These are phyloP conservation scores for Pogonus chalceus DNA, from an alignment of 1,140 invertebrate species.

Conservation along the genomic window DNA sequence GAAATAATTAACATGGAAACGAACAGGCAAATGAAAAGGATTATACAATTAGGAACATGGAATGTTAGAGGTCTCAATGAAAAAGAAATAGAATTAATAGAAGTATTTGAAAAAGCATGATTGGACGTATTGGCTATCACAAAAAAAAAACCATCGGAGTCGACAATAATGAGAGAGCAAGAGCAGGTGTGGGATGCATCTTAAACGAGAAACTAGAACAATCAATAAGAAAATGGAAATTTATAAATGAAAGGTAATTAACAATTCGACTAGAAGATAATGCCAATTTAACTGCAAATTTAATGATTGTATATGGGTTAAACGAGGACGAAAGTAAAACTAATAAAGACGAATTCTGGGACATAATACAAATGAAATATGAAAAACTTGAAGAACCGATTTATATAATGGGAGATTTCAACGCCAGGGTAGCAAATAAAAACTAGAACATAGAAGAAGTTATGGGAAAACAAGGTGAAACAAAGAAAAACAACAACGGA, in stretches of 20 bases:
- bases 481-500: conserved; percentile 11
- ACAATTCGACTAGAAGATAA: not conserved
- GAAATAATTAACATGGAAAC: not conserved
- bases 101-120: conserved; percentile 9
- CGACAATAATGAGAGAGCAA: not conserved
- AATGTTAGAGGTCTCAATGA: conserved; percentile 12
- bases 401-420: conserved; percentile 10
- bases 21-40: not conserved
- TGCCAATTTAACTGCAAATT: not conserved
- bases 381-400: not conserved
- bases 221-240: not conserved
- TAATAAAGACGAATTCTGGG: not conserved
- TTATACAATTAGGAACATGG: conserved; percentile 12
- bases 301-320: not conserved
- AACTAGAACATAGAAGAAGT: not conserved
- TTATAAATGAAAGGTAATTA: not conserved
- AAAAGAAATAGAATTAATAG: conserved; percentile 11
- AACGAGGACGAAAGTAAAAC: not conserved
- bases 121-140: conserved; percentile 11
- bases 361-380: not conserved
- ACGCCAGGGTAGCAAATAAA: conserved; percentile 5
- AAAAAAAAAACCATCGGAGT: conserved; percentile 8
- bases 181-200: not conserved
- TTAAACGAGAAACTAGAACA: not conserved
- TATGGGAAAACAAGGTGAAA: conserved; percentile 11